Percentiles rank a stretch among this genome's conserved stretches.
Evolutionary conservation across 1,140 invertebrate genomes (phyloP).

Genomic region (Eciton burchellii): DNA sequence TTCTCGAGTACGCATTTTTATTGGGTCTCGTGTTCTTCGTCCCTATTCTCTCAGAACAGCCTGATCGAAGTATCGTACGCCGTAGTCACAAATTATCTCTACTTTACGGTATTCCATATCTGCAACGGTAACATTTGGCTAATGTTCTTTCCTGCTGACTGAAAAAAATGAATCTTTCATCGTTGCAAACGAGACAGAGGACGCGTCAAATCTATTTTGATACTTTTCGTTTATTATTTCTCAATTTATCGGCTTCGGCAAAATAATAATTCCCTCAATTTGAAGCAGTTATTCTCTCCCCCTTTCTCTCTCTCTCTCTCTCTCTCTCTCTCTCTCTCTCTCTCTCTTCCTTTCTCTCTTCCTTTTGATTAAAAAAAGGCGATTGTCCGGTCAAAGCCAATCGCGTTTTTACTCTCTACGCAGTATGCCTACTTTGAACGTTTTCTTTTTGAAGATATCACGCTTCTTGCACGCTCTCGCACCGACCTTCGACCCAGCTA

Average conservation of each 20-base stretch:
- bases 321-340: too few relatives aligned
- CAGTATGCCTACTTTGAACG: constrained; percentile 52
- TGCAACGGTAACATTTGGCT: neutral
- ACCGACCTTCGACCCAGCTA: constrained; percentile 66
- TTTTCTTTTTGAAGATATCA: constrained; percentile 45
- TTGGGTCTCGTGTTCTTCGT: neutral
- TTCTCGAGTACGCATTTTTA: constrained; percentile 25
- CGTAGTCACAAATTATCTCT: constrained; percentile 45
- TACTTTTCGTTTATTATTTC: constrained; percentile 9
- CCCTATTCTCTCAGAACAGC: constrained; percentile 16
- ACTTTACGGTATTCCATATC: constrained; percentile 4
- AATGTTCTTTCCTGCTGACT: constrained; percentile 9
- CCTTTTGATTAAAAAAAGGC: constrained; percentile 55
- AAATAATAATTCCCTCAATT: constrained; percentile 32
- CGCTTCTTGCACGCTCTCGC: constrained; percentile 34
- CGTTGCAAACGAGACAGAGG: neutral
- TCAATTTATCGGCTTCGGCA: constrained; percentile 1
- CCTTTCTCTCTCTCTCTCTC: too few relatives aligned
- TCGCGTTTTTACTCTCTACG: constrained; percentile 46
- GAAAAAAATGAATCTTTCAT: constrained; percentile 2
- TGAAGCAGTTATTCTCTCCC: neutral
- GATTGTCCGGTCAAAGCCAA: constrained; percentile 9
- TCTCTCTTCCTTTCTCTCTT: constrained; percentile 12
- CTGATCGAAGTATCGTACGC: neutral
- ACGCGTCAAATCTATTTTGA: neutral